Evolutionary conservation across 2,113 vertebrate genomes (phyloP).

Genomic region (Grantiella picta): DNA sequence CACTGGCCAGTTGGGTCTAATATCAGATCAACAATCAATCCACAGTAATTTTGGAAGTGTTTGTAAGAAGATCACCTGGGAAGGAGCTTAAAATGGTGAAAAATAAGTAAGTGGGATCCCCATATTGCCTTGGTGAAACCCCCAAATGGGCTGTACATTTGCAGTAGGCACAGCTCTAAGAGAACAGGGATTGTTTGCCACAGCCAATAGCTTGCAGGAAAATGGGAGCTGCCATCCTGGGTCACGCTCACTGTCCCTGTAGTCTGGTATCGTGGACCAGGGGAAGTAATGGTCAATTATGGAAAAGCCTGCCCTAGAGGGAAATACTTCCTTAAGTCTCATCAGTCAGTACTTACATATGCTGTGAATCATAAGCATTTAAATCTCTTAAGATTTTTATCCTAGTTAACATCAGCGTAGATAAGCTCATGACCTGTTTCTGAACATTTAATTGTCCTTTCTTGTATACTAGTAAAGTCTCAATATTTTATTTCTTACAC

Average conservation of each 20-base stretch:
- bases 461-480: neutral
- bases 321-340: constrained; percentile 33
- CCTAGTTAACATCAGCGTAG: constrained; percentile 34
- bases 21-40: neutral
- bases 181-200: neutral
- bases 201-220: neutral
- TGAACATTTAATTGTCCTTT: constrained; percentile 1
- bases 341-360: neutral
- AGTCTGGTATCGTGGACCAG: neutral
- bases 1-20: neutral
- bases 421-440: constrained; percentile 43
- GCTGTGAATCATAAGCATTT: constrained; percentile 47
- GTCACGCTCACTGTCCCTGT: neutral
- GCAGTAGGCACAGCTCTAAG: neutral
- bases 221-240: neutral
- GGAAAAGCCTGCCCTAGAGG: constrained; percentile 27
- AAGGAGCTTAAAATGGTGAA: neutral
- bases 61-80: neutral
- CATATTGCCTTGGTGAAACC: neutral
- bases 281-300: neutral
- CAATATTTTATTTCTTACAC: neutral
- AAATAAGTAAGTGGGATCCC: neutral
- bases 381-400: constrained; percentile 57
- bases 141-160: rapidly evolving
- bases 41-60: neutral